A percentile compares a stretch with the other conserved stretches of the same genome.
Evolutionary conservation across 2,797 vertebrate species (phyloP).

Genomic region (Bovichtus variegatus): DNA sequence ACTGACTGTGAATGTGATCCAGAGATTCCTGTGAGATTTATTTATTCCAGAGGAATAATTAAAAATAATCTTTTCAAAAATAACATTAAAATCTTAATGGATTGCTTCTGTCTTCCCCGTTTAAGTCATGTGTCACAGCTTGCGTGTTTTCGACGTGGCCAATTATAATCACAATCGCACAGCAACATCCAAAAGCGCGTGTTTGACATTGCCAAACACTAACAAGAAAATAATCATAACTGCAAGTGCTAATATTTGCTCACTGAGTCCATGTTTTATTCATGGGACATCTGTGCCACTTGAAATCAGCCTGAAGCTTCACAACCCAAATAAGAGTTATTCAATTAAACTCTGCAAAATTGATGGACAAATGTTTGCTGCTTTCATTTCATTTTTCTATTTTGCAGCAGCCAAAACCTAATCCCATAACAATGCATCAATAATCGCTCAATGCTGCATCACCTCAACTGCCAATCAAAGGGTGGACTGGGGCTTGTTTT

Average conservation of each 20-base stretch:
- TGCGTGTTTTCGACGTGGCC: slow-evolving; percentile 53
- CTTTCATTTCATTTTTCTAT: slow-evolving; percentile 54
- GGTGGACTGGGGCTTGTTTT: slow-evolving; percentile 66
- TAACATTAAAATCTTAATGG: slow-evolving; percentile 55
- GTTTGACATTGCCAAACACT: slow-evolving; percentile 64
- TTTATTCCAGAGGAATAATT: slow-evolving; percentile 13
- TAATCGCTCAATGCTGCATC: slow-evolving; percentile 74
- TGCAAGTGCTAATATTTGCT: slow-evolving; percentile 72
- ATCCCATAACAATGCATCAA: slow-evolving; percentile 70
- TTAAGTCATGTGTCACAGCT: slow-evolving; percentile 50
- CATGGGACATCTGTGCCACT: slow-evolving; percentile 77
- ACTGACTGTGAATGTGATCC: slow-evolving; percentile 29
- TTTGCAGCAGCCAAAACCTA: slow-evolving; percentile 46
- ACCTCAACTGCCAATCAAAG: slow-evolving; percentile 78
- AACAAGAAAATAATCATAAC: slow-evolving; percentile 72
- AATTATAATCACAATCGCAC: slow-evolving; percentile 63
- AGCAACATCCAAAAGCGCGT: slow-evolving; percentile 50
- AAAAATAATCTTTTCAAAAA: slow-evolving; percentile 50
- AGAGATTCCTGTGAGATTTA: neutral
- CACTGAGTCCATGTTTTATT: slow-evolving; percentile 76
- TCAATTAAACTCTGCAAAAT: slow-evolving; percentile 74
- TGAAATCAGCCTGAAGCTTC: slow-evolving; percentile 65
- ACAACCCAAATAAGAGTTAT: slow-evolving; percentile 65
- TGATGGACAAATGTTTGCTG: slow-evolving; percentile 68
- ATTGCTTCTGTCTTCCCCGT: slow-evolving; percentile 37